A percentile compares a stretch with the other conserved stretches of the same genome.
Conservation (phyloP, 2,888 invertebrate genomes). For the Morpho helenor region DNA sequence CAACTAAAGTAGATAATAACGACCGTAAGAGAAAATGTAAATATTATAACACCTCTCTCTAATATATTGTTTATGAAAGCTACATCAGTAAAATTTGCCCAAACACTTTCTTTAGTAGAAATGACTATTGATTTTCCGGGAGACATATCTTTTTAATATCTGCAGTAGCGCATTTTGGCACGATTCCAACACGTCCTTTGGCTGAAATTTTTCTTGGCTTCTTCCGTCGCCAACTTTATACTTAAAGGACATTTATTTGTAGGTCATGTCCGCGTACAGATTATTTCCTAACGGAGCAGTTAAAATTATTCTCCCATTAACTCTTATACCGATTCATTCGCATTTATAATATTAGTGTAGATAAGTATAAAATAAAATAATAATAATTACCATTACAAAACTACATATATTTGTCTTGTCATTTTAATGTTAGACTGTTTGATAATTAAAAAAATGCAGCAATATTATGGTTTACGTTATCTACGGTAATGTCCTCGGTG, state of each 20-base stretch:
- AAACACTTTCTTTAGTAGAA: conserved; percentile 3
- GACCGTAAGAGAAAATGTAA: conserved; percentile 20
- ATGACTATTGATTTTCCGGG: conserved; percentile 1
- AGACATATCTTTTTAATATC: background rate
- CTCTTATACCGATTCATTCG: no score
- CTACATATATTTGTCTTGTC: no score
- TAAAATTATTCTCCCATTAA: no score
- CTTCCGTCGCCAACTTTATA: conserved; percentile 22
- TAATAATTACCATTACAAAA: no score
- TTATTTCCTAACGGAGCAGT: background rate
- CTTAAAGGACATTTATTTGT: conserved; percentile 5
- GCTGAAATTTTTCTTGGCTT: conserved; percentile 14
- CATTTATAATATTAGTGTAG: no score
- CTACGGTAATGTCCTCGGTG: no score
- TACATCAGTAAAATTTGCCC: conserved; percentile 1
- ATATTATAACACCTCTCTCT: conserved; percentile 22
- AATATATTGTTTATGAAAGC: conserved; percentile 12
- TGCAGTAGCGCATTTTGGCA: conserved; percentile 18
- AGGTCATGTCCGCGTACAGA: conserved; percentile 1
- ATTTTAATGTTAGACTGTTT: no score
- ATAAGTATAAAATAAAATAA: no score
- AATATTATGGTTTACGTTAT: no score
- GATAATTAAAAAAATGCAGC: no score
- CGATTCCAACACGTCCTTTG: conserved; percentile 19
- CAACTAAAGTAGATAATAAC: conserved; percentile 18